These are phyloP conservation scores for Anoplius nigerrimus DNA, from an alignment of 2,888 invertebrate species.

Conservation along the genomic window DNA sequence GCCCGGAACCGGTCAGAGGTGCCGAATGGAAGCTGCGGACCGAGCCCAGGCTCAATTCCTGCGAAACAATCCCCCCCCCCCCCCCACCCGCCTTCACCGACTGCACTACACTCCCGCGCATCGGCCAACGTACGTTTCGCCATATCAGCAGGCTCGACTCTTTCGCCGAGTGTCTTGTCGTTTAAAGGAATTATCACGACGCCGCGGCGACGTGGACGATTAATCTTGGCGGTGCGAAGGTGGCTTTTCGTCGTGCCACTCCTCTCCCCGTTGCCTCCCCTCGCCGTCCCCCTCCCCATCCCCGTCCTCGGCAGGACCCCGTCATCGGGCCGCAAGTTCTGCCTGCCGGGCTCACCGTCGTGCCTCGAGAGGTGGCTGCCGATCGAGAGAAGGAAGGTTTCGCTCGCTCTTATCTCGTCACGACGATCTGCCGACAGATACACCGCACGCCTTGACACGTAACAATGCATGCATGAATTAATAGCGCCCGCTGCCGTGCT, in stretches of 20 bases:
- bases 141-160: constrained; percentile 3
- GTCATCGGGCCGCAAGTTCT: too few relatives aligned
- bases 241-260: constrained; percentile 39
- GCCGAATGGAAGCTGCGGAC: too few relatives aligned
- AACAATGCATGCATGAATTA: constrained; percentile 73
- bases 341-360: not conserved
- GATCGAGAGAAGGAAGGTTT: constrained; percentile 57
- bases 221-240: constrained; percentile 47
- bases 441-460: constrained; percentile 69
- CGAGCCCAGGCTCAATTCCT: too few relatives aligned
- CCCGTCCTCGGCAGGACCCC: too few relatives aligned
- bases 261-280: constrained; percentile 10
- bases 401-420: constrained; percentile 67
- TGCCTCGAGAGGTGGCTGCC: constrained; percentile 39
- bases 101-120: constrained; percentile 42
- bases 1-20: too few relatives aligned
- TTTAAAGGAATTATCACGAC: constrained; percentile 52
- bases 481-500: constrained; percentile 64
- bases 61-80: too few relatives aligned
- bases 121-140: constrained; percentile 23
- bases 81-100: too few relatives aligned
- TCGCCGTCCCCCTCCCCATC: not conserved
- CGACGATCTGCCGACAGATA: constrained; percentile 71
- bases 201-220: constrained; percentile 43
- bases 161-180: constrained; percentile 42